Evolutionary conservation across 2,888 invertebrate genomes (phyloP).

Genomic region (Villa cingulata): DNA sequence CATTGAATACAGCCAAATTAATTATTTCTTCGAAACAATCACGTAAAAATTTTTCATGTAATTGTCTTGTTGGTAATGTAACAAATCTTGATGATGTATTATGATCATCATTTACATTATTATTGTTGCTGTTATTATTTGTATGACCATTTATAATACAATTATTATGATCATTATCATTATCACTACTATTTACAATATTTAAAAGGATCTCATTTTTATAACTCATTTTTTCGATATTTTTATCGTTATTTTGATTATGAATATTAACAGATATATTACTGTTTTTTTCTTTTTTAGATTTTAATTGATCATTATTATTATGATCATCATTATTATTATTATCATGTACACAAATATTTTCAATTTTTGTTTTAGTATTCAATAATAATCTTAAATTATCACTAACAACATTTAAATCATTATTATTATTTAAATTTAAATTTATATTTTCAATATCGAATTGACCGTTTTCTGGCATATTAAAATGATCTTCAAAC

Average conservation of each 20-base stretch:
- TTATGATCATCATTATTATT: no score
- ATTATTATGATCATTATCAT: background rate
- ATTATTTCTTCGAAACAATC: conserved; percentile 57
- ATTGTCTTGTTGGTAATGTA: background rate
- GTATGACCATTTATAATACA: background rate
- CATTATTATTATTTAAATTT: no score
- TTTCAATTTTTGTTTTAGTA: no score
- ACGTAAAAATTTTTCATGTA: conserved; percentile 58
- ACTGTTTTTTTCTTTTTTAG: background rate
- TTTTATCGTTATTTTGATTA: background rate
- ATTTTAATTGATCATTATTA: no score
- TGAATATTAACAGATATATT: background rate
- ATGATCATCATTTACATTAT: background rate
- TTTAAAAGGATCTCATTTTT: background rate
- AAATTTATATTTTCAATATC: no score
- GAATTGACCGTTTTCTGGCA: no score
- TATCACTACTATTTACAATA: background rate
- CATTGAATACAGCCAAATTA: conserved; percentile 61
- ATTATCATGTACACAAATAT: no score
- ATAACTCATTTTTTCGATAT: background rate
- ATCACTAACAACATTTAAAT: no score
- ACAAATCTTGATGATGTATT: background rate
- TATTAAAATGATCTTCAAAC: no score
- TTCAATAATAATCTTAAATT: no score
- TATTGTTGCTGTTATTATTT: background rate